phyloP scores from a whole-genome alignment of 2,797 vertebrate species.

The Amblyraja radiata region DNA sequence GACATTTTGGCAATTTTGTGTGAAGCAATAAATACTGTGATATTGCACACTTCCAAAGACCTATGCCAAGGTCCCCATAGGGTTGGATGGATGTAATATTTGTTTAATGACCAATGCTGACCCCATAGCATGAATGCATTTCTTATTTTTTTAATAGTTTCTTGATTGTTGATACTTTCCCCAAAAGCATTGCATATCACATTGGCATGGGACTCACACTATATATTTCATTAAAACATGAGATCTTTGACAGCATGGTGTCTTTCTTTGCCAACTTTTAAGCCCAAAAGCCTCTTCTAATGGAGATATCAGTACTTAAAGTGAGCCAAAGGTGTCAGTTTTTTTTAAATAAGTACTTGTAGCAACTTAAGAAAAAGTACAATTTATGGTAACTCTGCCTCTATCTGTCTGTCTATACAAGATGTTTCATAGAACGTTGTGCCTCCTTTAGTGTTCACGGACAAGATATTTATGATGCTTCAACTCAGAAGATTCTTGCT shows the following conservation, averaged over 20 bases:
- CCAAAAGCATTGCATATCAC: background rate
- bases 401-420: background rate
- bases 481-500: background rate
- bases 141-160: background rate
- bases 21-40: slow-evolving; percentile 11
- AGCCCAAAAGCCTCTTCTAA: background rate
- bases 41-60: background rate
- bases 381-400: background rate
- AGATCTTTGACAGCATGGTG: background rate
- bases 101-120: background rate
- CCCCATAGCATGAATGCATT: background rate
- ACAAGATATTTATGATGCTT: background rate
- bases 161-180: background rate
- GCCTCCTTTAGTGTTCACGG: background rate
- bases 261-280: background rate
- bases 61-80: background rate
- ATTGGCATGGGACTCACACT: background rate
- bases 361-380: background rate
- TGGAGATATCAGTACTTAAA: background rate
- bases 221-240: slow-evolving; percentile 3
- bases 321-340: background rate
- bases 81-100: background rate
- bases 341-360: background rate
- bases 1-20: background rate
- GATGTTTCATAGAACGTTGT: slow-evolving; percentile 1